phyloP scores from a whole-genome alignment of 2,888 invertebrate genomes.

The Noctuana brunneofusca region DNA sequence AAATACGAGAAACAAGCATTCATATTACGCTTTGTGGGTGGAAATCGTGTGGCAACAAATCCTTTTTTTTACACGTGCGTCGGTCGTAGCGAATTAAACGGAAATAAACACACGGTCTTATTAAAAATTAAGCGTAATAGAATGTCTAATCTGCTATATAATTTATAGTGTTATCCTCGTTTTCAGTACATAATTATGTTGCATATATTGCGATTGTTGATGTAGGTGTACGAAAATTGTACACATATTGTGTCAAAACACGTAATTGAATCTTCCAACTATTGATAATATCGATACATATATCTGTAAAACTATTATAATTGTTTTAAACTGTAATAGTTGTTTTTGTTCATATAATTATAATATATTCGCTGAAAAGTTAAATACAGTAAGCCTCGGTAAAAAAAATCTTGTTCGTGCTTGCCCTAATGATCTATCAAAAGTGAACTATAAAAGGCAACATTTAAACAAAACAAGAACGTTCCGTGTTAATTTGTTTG shows the following conservation, averaged over 20 bases:
- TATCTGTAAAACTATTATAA: too few species aligned
- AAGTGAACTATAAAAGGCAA: background rate
- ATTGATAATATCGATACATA: too few species aligned
- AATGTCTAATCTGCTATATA: background rate
- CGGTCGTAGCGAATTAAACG: constrained; percentile 37
- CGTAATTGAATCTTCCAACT: too few species aligned
- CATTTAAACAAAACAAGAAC: constrained; percentile 2
- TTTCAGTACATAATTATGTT: too few species aligned
- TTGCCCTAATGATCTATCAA: background rate
- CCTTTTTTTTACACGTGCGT: constrained; percentile 35
- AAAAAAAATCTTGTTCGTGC: too few species aligned
- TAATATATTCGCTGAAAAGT: too few species aligned
- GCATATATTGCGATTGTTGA: background rate
- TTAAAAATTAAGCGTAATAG: background rate
- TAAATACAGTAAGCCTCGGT: too few species aligned
- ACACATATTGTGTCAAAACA: too few species aligned
- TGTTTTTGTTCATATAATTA: too few species aligned
- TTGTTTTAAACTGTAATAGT: too few species aligned
- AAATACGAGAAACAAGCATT: constrained; percentile 54
- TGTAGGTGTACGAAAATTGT: too few species aligned
- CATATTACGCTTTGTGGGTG: constrained; percentile 53
- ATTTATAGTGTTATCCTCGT: background rate
- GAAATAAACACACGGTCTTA: constrained; percentile 30
- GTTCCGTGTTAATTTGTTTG: constrained; percentile 40
- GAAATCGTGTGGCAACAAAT: constrained; percentile 32